Base-by-base conservation (phyloP, 2,888 invertebrate genomes). In the Brachyopa scutellaris region DNA sequence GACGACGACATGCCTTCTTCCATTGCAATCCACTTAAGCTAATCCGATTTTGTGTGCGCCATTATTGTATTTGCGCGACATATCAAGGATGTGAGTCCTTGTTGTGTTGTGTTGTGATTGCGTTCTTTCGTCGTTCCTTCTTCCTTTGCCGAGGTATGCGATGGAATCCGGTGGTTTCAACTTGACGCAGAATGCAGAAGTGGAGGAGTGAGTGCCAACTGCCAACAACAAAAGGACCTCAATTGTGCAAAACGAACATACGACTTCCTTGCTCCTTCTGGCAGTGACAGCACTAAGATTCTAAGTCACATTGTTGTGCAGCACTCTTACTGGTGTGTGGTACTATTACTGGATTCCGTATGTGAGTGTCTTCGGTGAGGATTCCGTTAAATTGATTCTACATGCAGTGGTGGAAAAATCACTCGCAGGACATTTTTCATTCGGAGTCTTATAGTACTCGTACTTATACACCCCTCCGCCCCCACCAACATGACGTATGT, bases 1-100 rank as follows among this genome's bases (percentile, higher is more conserved):
- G 15, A 74, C 33, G 49, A 49, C 61, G 59, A 79, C 76, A 82
- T 82, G 66, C 64, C 57, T 77, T 70, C 80, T 42, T 82, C 72
- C 64, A 82, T 77, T 77, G 82, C 82, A 82, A 82, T 82, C 82
- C 82, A 82, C 82, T 82, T 82, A 82, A 82, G 82, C 77, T 82
- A 82, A 82, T 82, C 82, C 77, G 82, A 82, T 82, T 82, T 82
- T 77, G 76, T 82, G 77, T 82, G 77, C 77, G 77, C 70, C 77
- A 82, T 82, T 82, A 82, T 82, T 82, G 82, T 82, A 72, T 82
- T 77, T 82, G 77, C 72, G 82, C 82, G 82, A 82, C 82, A 77
- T 72, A 77, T 82, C 77, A 82, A 77, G 70, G 70, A 82, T 77
- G 70, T 72, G 82, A 77, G 76, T 76, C 70, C 77, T 82, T 76